Percentiles rank a stretch among this genome's conserved stretches.
phyloP scores from a whole-genome alignment of 2,113 vertebrate species.

The Brienomyrus longianalis region DNA sequence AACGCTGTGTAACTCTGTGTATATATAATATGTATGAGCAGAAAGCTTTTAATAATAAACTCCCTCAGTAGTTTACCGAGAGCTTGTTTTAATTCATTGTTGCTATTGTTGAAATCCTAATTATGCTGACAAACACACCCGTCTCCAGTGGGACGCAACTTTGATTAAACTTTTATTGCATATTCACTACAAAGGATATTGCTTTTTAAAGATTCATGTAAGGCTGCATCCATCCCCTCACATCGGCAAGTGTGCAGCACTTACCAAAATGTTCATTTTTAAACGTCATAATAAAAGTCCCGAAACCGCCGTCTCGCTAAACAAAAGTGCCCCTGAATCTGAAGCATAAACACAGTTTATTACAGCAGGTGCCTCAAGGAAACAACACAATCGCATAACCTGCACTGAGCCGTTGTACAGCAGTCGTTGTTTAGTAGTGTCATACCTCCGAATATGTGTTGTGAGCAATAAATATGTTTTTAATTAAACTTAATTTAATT shows the following conservation, averaged over 20 bases:
- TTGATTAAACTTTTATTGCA: constrained; percentile 8
- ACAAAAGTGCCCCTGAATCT: background rate
- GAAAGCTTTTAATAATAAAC: background rate
- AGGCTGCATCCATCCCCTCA: background rate
- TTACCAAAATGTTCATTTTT: constrained; percentile 1
- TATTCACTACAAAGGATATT: constrained; percentile 12
- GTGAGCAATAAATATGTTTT: background rate
- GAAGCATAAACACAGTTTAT: background rate
- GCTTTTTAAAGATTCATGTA: constrained; percentile 1
- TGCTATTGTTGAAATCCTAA: constrained; percentile 8
- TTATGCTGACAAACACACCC: constrained; percentile 5
- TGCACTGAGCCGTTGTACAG: background rate
- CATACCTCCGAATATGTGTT: background rate
- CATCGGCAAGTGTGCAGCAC: background rate
- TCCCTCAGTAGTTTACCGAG: background rate
- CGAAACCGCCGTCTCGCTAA: background rate
- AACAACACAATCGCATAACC: background rate
- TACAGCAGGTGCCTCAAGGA: background rate
- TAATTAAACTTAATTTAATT: background rate
- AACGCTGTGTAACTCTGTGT: background rate
- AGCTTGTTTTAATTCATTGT: constrained; percentile 4
- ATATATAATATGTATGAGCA: background rate
- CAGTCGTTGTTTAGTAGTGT: too few relatives aligned
- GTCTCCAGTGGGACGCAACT: background rate
- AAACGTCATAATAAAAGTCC: background rate